Evolutionary conservation across 2,888 invertebrate genomes (phyloP), one percentile per base, ranked within the genome.

Genomic region (Dolichopus griseipennis): DNA sequence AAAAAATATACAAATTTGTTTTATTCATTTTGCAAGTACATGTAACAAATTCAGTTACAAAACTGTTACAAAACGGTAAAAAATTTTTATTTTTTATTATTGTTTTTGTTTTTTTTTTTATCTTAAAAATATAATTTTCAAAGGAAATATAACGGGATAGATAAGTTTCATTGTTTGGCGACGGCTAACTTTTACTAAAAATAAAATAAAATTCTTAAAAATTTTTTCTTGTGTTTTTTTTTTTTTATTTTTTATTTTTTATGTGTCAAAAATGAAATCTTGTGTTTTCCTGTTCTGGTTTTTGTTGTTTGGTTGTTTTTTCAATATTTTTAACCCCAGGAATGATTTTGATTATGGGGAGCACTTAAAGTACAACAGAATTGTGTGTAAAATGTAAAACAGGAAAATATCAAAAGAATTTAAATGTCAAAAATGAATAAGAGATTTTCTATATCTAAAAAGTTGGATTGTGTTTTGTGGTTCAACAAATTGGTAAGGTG

Each of bases 91-190:
- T 41, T 15, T 41, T 41, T 52, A 52, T 52, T 52, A 12, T 52
- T 52, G 27, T 7, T n/a, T 52, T 52, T 52, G 15, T 52, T 6
- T 12, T 18, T 52, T 52, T 52, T 52, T 52, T 52, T 52, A 52
- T 52, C 52, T 52, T 15, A 52, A n/a, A 52, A 52, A 52, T 18
- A 18, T 52, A n/a, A 52, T 52, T 52, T 52, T 52, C 9, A 52
- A 18, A 52, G n/a, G 52, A n/a, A 52, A 52, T 52, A 52, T 12
- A 12, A 52, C 10, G n/a, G 52, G 52, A 52, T 41, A 68, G 68
- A 68, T 68, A 66, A 68, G 63, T 66, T n/a, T 65, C 63, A 68
- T 66, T 68, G 68, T 65, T 68, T 18, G 65, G 65, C 65, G 65
- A 66, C 65, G 68, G 65, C 63, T 68, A 68, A 68, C 65, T 68